Conservation (phyloP, 2,888 invertebrate genomes). For the Heliconius aoede region DNA sequence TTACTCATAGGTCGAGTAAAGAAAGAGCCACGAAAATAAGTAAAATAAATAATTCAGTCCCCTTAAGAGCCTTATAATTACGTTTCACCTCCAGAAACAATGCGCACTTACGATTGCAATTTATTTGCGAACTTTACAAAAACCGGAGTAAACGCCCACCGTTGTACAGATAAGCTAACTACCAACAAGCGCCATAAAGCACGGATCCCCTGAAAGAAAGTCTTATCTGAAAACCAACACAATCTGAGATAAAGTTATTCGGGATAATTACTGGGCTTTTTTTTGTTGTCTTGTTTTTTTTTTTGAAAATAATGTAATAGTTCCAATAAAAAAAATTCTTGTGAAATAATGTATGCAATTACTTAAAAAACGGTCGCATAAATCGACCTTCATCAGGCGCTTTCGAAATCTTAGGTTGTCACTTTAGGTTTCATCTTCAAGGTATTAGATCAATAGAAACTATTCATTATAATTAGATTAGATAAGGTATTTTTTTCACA, state of each 20-base stretch:
- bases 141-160: conserved; percentile 32
- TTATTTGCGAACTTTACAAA: conserved; percentile 39
- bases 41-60: neutral
- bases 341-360: too few species aligned
- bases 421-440: too few species aligned
- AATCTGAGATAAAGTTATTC: conserved; percentile 50
- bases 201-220: conserved; percentile 39
- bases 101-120: conserved; percentile 34
- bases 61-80: neutral
- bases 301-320: neutral
- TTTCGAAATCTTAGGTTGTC: too few species aligned
- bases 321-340: too few species aligned
- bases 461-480: too few species aligned
- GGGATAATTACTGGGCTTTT: conserved; percentile 49
- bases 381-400: too few species aligned
- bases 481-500: too few species aligned
- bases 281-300: conserved; percentile 9
- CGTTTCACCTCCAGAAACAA: conserved; percentile 18
- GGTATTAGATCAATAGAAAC: too few species aligned
- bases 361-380: too few species aligned
- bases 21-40: neutral
- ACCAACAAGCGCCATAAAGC: conserved; percentile 46
- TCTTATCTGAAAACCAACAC: conserved; percentile 46
- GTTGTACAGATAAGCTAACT: conserved; percentile 44
- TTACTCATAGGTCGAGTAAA: neutral